phyloP scores from a whole-genome alignment of 2,888 invertebrate species.

The Rhagonycha lutea region DNA sequence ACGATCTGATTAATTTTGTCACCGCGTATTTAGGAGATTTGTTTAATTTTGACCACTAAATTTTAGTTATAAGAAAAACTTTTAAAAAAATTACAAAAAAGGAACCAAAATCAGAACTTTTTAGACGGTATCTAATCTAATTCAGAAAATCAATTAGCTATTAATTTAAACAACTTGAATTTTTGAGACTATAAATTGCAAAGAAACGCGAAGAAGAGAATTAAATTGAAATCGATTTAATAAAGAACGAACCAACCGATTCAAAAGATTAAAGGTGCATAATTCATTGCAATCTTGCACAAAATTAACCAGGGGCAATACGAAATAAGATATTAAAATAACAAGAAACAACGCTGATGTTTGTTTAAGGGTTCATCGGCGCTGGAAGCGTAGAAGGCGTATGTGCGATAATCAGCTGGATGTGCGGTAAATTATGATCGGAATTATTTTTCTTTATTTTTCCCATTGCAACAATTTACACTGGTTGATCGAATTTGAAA shows the following conservation, averaged over 20 bases:
- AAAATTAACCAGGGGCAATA: constrained; percentile 48
- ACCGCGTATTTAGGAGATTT: too few relatives aligned
- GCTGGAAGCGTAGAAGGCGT: constrained; percentile 54
- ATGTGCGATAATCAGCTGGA: constrained; percentile 54
- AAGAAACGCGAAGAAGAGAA: background rate
- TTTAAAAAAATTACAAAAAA: too few relatives aligned
- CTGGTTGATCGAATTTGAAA: constrained; percentile 19
- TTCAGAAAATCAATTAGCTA: background rate
- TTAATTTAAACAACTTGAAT: background rate
- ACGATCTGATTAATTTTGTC: too few relatives aligned
- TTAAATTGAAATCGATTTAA: constrained; percentile 40
- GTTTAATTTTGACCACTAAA: too few relatives aligned
- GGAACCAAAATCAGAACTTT: too few relatives aligned
- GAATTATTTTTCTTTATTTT: constrained; percentile 24
- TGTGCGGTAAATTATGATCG: constrained; percentile 51
- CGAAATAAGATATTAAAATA: constrained; percentile 54
- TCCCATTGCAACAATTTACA: constrained; percentile 2
- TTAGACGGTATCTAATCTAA: background rate
- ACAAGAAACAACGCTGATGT: constrained; percentile 55
- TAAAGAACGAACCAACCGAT: constrained; percentile 50
- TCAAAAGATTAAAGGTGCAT: constrained; percentile 50
- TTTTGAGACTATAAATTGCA: background rate
- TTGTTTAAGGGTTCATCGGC: constrained; percentile 55
- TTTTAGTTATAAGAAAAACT: too few relatives aligned
- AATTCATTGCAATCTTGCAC: constrained; percentile 44